A percentile compares a stretch with the other conserved stretches of the same genome.
Conservation (phyloP, 2,113 vertebrate genomes). For the Notechis scutatus region DNA sequence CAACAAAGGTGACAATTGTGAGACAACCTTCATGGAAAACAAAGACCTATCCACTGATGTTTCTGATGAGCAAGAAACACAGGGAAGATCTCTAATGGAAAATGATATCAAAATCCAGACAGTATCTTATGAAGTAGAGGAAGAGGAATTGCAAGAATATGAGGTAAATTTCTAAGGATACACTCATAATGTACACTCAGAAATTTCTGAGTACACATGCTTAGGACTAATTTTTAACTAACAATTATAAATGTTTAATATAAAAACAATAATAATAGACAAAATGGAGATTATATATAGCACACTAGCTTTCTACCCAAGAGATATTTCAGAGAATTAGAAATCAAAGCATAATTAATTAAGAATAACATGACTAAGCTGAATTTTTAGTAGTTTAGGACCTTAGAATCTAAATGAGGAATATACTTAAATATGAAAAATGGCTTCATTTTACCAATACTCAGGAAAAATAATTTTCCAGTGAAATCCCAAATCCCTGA, state of each 20-base stretch:
- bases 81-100: conserved; percentile 69
- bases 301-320: not conserved
- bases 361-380: not conserved
- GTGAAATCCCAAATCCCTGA: conserved; percentile 59
- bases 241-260: not conserved
- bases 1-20: conserved; percentile 86
- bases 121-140: conserved; percentile 91
- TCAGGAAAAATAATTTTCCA: conserved; percentile 45
- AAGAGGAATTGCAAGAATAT: conserved; percentile 88
- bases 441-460: conserved; percentile 41
- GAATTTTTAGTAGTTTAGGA: conserved; percentile 31
- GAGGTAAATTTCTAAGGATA: conserved; percentile 71
- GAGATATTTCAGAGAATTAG: not conserved
- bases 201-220: not conserved
- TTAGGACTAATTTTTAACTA: not conserved
- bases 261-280: not conserved
- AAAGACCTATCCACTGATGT: conserved; percentile 71
- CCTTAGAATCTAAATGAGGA: conserved; percentile 46
- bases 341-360: accelerated
- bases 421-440: conserved; percentile 60
- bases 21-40: conserved; percentile 91
- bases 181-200: not conserved
- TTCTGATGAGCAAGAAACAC: conserved; percentile 65
- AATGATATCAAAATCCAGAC: conserved; percentile 88
- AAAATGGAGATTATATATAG: not conserved